Conservation (phyloP, 2,113 vertebrate species). For the Labeo rohita region DNA sequence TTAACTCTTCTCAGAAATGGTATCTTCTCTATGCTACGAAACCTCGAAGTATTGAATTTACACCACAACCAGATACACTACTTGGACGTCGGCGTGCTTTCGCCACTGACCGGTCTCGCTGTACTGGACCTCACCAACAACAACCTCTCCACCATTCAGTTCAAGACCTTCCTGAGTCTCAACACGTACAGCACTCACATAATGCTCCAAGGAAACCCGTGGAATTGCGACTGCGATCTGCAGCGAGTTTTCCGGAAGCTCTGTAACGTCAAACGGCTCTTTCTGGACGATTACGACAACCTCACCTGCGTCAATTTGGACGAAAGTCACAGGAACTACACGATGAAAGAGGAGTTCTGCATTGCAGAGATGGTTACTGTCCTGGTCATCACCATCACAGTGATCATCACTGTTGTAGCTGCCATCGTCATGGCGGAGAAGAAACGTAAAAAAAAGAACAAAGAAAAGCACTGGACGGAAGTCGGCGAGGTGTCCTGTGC, state of each 20-base stretch:
- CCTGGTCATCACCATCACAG: slow-evolving; percentile 80
- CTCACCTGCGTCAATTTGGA: slow-evolving; percentile 73
- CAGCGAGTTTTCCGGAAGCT: slow-evolving; percentile 82
- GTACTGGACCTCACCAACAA: slow-evolving; percentile 77
- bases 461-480: slow-evolving; percentile 78
- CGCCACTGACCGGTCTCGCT: slow-evolving; percentile 74
- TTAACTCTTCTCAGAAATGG: slow-evolving; percentile 68
- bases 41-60: slow-evolving; percentile 79
- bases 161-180: slow-evolving; percentile 79
- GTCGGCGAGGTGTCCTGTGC: slow-evolving; percentile 71
- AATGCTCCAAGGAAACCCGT: slow-evolving; percentile 77
- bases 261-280: slow-evolving; percentile 74
- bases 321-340: slow-evolving; percentile 61
- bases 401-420: slow-evolving; percentile 79
- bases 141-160: slow-evolving; percentile 68
- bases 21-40: slow-evolving; percentile 79
- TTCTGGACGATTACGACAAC: slow-evolving; percentile 79
- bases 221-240: slow-evolving; percentile 84
- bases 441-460: slow-evolving; percentile 76
- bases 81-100: slow-evolving; percentile 68
- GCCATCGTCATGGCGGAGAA: slow-evolving; percentile 82
- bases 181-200: slow-evolving; percentile 80
- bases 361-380: slow-evolving; percentile 82
- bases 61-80: slow-evolving; percentile 71
- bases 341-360: slow-evolving; percentile 76